Percentiles rank a stretch among this genome's conserved stretches.
Conservation (phyloP, 92 coral and sea anemone genomes). For the Porites cylindrica region DNA sequence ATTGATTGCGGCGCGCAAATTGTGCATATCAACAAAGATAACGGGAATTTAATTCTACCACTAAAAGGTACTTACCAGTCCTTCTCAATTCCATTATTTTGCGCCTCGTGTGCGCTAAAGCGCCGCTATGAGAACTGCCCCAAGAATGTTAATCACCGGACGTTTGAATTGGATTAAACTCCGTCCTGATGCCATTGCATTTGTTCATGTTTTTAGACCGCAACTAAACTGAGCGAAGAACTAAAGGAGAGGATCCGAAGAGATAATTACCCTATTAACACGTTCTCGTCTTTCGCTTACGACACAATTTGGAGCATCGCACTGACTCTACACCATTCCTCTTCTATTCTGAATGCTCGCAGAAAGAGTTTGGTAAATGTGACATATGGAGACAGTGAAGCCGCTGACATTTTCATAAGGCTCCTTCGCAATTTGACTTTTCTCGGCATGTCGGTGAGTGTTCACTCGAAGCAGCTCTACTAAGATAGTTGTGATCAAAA, state of each 20-base stretch:
- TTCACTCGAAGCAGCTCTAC: too few relatives aligned
- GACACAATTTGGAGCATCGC: conserved; percentile 89
- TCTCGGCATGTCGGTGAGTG: conserved; percentile 86
- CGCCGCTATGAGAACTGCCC: too few relatives aligned
- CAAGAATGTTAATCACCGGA: too few relatives aligned
- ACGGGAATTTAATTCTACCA: too few relatives aligned
- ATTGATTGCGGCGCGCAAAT: too few relatives aligned
- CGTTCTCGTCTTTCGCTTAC: conserved; percentile 77
- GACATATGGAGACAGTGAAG: conserved; percentile 36
- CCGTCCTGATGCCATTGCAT: too few relatives aligned
- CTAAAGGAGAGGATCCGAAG: conserved; percentile 7
- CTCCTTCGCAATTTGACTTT: conserved; percentile 59
- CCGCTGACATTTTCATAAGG: conserved; percentile 48
- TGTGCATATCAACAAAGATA: too few relatives aligned
- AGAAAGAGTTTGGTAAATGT: conserved; percentile 64
- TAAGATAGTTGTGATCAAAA: too few relatives aligned
- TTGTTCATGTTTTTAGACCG: conserved; percentile 56
- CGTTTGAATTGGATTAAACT: too few relatives aligned
- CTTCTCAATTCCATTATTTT: too few relatives aligned
- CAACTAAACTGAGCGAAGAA: conserved; percentile 56
- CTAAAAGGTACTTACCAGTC: too few relatives aligned
- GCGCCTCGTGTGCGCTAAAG: too few relatives aligned
- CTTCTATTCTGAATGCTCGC: conserved; percentile 52
- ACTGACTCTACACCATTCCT: conserved; percentile 74
- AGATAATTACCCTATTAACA: conserved; percentile 51